These are phyloP conservation scores for Hartigia nigra DNA, from an alignment of 2,888 invertebrate genomes.

Conservation along the genomic window DNA sequence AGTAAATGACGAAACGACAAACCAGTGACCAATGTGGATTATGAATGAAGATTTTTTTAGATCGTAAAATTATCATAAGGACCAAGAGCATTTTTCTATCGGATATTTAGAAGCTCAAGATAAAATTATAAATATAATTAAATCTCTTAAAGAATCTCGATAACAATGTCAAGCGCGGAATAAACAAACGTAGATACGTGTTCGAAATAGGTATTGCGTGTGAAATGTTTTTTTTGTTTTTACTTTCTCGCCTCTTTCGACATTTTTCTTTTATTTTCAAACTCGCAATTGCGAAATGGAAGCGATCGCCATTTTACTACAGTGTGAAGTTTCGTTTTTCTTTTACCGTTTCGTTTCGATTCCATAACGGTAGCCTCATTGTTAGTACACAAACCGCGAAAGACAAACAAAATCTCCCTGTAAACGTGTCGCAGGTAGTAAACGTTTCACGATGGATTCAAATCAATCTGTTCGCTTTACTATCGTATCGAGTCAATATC, in stretches of 20 bases:
- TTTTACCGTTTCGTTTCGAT: neutral
- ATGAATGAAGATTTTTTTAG: neutral
- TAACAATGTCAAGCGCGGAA: neutral
- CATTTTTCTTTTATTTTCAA: neutral
- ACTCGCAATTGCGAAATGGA: neutral
- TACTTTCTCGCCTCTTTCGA: neutral
- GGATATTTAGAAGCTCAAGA: neutral
- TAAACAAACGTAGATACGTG: neutral
- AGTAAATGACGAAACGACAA: neutral
- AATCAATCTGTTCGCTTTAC: neutral
- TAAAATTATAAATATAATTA: neutral
- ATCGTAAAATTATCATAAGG: too few relatives aligned
- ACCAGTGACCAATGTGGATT: neutral
- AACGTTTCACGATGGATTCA: neutral
- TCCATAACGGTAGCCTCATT: neutral
- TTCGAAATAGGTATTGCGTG: neutral
- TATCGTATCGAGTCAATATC: neutral
- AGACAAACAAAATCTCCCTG: neutral
- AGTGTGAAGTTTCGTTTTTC: neutral
- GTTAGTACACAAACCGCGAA: neutral
- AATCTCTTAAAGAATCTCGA: neutral
- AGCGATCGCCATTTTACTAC: neutral
- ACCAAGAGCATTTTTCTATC: neutral
- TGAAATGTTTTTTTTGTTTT: slow-evolving; percentile 5
- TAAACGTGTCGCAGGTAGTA: neutral